phyloP scores from a whole-genome alignment of 2,888 invertebrate species.

The Thymelicus sylvestris region DNA sequence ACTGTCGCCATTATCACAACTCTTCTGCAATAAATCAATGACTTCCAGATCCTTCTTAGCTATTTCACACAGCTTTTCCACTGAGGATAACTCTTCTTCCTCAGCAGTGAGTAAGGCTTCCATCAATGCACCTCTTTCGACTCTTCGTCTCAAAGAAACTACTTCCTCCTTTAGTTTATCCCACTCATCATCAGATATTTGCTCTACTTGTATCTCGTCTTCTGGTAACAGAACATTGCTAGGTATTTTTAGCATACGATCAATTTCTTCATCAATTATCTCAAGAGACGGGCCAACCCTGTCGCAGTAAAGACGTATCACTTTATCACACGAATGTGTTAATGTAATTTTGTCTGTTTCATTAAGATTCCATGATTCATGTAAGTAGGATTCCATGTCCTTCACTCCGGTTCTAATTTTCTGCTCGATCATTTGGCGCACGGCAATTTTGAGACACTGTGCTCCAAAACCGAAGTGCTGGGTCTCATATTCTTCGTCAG shows the following conservation, averaged over 20 bases:
- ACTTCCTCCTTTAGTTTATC: slow-evolving; percentile 69
- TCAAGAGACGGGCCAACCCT: slow-evolving; percentile 67
- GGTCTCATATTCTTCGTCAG: slow-evolving; percentile 78
- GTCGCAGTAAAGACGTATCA: slow-evolving; percentile 69
- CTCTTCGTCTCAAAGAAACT: slow-evolving; percentile 58
- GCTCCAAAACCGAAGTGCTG: slow-evolving; percentile 79
- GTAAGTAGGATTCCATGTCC: slow-evolving; percentile 70
- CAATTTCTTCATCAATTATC: slow-evolving; percentile 70
- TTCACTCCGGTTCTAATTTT: slow-evolving; percentile 71
- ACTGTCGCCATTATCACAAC: slow-evolving; percentile 51
- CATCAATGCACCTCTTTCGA: slow-evolving; percentile 73
- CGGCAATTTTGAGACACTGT: slow-evolving; percentile 73
- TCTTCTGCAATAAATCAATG: slow-evolving; percentile 63
- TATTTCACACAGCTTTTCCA: slow-evolving; percentile 69
- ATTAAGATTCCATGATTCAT: slow-evolving; percentile 66
- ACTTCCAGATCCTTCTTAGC: slow-evolving; percentile 74
- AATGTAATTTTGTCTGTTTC: slow-evolving; percentile 70
- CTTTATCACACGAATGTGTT: slow-evolving; percentile 68
- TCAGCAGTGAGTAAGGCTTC: slow-evolving; percentile 70
- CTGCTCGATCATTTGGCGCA: slow-evolving; percentile 76
- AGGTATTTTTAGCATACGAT: slow-evolving; percentile 67
- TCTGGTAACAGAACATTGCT: slow-evolving; percentile 69
- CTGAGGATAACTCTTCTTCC: slow-evolving; percentile 66
- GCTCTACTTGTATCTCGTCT: slow-evolving; percentile 70
- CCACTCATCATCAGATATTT: slow-evolving; percentile 66